A percentile compares a stretch with the other conserved stretches of the same genome.
phyloP scores from a whole-genome alignment of 2,797 vertebrate species.

The Enteromius anoplus region DNA sequence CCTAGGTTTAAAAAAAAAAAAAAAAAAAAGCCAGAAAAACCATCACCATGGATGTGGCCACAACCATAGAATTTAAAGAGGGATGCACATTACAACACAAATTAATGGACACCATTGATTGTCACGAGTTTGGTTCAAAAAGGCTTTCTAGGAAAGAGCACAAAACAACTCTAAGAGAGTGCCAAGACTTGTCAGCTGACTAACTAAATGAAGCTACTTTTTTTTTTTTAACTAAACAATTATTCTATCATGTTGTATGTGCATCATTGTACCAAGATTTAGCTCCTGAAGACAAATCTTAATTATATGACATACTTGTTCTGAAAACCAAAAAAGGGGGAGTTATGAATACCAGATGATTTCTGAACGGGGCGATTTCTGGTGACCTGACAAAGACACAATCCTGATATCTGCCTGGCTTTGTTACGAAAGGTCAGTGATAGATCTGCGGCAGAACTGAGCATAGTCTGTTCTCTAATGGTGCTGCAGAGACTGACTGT shows the following conservation, averaged over 20 bases:
- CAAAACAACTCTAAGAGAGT: slow-evolving; percentile 36
- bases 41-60: not conserved
- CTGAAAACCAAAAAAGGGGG: not conserved
- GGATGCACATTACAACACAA: slow-evolving; percentile 8
- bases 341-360: no score
- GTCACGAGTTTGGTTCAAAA: slow-evolving; percentile 40
- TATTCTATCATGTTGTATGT: not conserved
- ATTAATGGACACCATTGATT: slow-evolving; percentile 24
- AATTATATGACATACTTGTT: not conserved
- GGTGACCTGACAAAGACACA: slow-evolving; percentile 2
- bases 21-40: not conserved
- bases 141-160: slow-evolving; percentile 43
- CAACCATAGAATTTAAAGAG: not conserved
- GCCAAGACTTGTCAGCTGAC: slow-evolving; percentile 48
- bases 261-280: not conserved
- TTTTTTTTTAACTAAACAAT: not conserved
- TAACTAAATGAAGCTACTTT: slow-evolving; percentile 21
- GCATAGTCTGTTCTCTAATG: not conserved
- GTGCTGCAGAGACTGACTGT: not conserved
- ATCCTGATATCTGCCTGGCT: not conserved
- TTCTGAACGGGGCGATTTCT: not conserved
- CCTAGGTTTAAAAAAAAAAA: not conserved
- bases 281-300: not conserved
- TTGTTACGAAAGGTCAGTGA: not conserved
- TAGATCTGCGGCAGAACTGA: not conserved